Conservation (phyloP, 2,113 vertebrate genomes). For the Cyrtonyx montezumae region DNA sequence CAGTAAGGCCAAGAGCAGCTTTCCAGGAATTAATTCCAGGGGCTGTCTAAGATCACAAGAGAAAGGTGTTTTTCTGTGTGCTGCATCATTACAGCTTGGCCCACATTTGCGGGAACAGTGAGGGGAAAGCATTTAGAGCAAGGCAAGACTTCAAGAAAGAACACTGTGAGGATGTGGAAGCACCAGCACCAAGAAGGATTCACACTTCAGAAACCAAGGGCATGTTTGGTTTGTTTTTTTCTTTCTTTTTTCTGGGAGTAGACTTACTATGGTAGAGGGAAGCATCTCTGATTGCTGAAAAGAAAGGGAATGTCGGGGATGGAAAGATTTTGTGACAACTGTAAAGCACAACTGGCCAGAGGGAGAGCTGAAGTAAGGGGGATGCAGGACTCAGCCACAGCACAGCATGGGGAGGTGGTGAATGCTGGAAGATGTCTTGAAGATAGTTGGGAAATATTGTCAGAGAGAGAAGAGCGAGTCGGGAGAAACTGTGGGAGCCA, state of each 20-base stretch:
- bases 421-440: not conserved
- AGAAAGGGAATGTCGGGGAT: not conserved
- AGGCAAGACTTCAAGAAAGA: not conserved
- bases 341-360: not conserved
- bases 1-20: conserved; percentile 6
- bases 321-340: not conserved
- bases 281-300: not conserved
- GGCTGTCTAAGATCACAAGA: conserved; percentile 51
- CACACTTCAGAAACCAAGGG: not conserved
- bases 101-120: conserved; percentile 49
- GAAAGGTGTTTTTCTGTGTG: conserved; percentile 50
- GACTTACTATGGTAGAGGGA: not conserved
- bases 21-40: conserved; percentile 66
- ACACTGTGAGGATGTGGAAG: not conserved
- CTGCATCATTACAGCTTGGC: conserved; percentile 56
- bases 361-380: not conserved
- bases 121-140: conserved; percentile 21
- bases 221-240: too few species aligned
- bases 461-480: not conserved
- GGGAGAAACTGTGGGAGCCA: not conserved
- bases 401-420: not conserved
- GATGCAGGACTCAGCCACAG: not conserved
- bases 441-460: not conserved
- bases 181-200: not conserved
- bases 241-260: not conserved